phyloP scores from a whole-genome alignment of 2,888 invertebrate species.

The Bibio marci region DNA sequence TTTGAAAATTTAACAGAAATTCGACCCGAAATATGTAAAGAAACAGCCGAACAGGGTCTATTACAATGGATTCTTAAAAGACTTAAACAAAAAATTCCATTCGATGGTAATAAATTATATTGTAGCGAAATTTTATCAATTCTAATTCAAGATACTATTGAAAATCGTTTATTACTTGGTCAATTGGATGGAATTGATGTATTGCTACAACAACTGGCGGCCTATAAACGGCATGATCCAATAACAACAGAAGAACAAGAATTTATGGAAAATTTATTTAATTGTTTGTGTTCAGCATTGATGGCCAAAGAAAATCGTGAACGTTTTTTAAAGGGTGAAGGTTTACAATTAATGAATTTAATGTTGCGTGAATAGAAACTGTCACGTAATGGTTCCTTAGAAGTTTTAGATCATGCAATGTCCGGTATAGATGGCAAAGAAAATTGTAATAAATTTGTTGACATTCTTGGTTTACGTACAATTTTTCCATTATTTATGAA shows the following conservation, averaged over 20 bases:
- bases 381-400: too few relatives aligned
- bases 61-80: slow-evolving; percentile 84
- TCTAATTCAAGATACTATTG: slow-evolving; percentile 75
- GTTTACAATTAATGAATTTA: too few relatives aligned
- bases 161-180: slow-evolving; percentile 67
- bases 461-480: too few relatives aligned
- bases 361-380: too few relatives aligned
- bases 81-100: slow-evolving; percentile 72
- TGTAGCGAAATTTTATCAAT: slow-evolving; percentile 93
- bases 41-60: slow-evolving; percentile 81
- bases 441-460: too few relatives aligned
- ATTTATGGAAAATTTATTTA: slow-evolving; percentile 97
- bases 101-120: slow-evolving; percentile 90
- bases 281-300: slow-evolving; percentile 84
- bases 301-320: slow-evolving; percentile 79
- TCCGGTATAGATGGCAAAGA: too few relatives aligned
- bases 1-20: slow-evolving; percentile 93
- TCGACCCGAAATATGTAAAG: slow-evolving; percentile 61
- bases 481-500: too few relatives aligned
- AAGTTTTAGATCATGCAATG: too few relatives aligned
- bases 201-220: slow-evolving; percentile 82
- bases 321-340: slow-evolving; percentile 88
- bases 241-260: slow-evolving; percentile 84
- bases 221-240: slow-evolving; percentile 91
- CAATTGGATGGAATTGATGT: slow-evolving; percentile 93